Evolutionary conservation across 2,888 invertebrate genomes (phyloP), one percentile per base, ranked within the genome.

Genomic region (Cyrtodaria siliqua): DNA sequence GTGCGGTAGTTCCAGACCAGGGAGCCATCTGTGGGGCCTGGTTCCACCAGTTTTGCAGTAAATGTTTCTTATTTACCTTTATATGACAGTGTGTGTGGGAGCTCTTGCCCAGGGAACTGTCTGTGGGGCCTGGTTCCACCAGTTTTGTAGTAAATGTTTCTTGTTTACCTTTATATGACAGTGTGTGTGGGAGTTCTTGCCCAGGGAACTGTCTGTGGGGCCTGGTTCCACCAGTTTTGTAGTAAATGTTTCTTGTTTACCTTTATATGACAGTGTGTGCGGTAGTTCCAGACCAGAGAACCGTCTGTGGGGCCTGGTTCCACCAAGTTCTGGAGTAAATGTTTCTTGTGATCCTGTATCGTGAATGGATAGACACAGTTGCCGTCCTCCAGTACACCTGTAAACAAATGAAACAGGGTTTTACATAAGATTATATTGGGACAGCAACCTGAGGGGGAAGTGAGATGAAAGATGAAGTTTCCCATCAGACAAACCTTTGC

Each of bases 301-400:
- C 49, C 68, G 18, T 79, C 59, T 26, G 76, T 62, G 62, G 84
- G 77, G 56, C 84, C 80, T 18, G 59, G 72, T 59, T 86, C 69
- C 56, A 85, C 60, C 0, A 85, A 84, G 64, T 76, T 83, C 40
- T 79, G 74, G 20, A 85, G 80, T 53, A 91, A 50, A 55, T 83
- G 76, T 14, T 83, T 84, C 78, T 86, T 87, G 73, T 91, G 90
- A 56, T 90, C 90, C 18, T 78, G 57, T 8, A 83, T 70, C 29
- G 83, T 83, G 27, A 81, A 67, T 47, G 92, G 79, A 74, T 91
- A 93, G 52, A 87, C 76, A 80, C 91, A 92, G 14, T 79, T 78
- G 20, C 91, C 90, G 18, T 82, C 81, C 55, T 88, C 86, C 26
- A 92, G 75, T 79, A 91, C 75, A 72, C 87, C 93, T 93, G 78